These are phyloP conservation scores for Philhelius pedissequus DNA, from an alignment of 2,888 invertebrate species.

Conservation along the genomic window DNA sequence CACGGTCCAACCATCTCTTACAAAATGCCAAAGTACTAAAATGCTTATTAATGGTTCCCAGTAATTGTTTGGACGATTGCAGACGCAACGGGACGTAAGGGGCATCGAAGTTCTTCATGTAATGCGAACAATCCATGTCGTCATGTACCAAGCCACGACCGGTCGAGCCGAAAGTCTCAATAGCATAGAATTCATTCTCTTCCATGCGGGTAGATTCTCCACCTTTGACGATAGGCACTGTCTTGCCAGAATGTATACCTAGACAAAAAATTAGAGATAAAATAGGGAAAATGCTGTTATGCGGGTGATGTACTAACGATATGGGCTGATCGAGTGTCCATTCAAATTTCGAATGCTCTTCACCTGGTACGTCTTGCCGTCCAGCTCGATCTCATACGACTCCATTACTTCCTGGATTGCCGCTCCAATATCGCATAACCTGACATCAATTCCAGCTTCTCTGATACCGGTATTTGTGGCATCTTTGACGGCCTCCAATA, in stretches of 20 bases:
- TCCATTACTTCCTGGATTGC: slow-evolving; percentile 99
- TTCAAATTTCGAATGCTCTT: slow-evolving; percentile 99
- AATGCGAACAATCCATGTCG: slow-evolving; percentile 99
- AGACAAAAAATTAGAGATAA: background rate
- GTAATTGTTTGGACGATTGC: slow-evolving; percentile 93
- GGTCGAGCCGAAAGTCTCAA: slow-evolving; percentile 99
- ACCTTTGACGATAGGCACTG: slow-evolving; percentile 99
- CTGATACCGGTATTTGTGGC: slow-evolving; percentile 99
- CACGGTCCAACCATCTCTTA: slow-evolving; percentile 98
- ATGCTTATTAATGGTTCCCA: slow-evolving; percentile 96
- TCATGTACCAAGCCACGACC: slow-evolving; percentile 97
- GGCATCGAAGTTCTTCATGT: slow-evolving; percentile 99
- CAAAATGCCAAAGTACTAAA: slow-evolving; percentile 99
- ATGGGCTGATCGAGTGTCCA: slow-evolving; percentile 99
- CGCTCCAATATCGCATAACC: slow-evolving; percentile 97
- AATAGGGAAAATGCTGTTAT: background rate
- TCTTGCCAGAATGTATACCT: slow-evolving; percentile 97
- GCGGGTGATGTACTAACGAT: slow-evolving; percentile 84
- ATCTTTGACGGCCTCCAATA: slow-evolving; percentile 97
- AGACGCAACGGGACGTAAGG: slow-evolving; percentile 94
- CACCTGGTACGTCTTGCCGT: slow-evolving; percentile 97
- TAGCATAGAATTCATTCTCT: slow-evolving; percentile 99
- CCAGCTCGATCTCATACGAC: slow-evolving; percentile 97
- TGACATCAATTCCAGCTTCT: slow-evolving; percentile 97
- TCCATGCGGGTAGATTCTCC: slow-evolving; percentile 99